A percentile compares a stretch with the other conserved stretches of the same genome.
These are phyloP conservation scores for Anoplopoma fimbria DNA, from an alignment of 2,113 vertebrate genomes.

Conservation along the genomic window DNA sequence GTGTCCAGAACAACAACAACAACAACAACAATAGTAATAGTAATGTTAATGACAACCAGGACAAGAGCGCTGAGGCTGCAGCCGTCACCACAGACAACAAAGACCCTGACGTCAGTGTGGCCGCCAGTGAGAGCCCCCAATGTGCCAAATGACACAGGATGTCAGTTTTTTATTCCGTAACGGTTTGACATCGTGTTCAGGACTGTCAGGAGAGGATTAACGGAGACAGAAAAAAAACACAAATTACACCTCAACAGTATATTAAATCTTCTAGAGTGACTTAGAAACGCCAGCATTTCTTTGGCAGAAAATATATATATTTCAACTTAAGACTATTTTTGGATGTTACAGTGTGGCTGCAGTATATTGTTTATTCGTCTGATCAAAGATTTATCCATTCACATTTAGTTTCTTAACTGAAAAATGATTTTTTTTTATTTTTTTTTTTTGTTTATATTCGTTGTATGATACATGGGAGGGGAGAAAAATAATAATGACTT, in stretches of 20 bases:
- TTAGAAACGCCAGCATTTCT: slow-evolving; percentile 80
- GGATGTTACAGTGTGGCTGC: slow-evolving; percentile 88
- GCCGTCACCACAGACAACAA: slow-evolving; percentile 23
- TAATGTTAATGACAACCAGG: slow-evolving; percentile 42
- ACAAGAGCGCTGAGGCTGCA: slow-evolving; percentile 27
- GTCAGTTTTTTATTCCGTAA: slow-evolving; percentile 61
- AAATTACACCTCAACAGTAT: slow-evolving; percentile 89
- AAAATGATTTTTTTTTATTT: slow-evolving; percentile 75
- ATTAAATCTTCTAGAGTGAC: slow-evolving; percentile 74
- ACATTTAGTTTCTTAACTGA: slow-evolving; percentile 88
- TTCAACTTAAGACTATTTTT: slow-evolving; percentile 88
- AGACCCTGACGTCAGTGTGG: slow-evolving; percentile 23
- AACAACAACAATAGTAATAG: slow-evolving; percentile 47
- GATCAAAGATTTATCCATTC: slow-evolving; percentile 88
- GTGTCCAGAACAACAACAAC: slow-evolving; percentile 83
- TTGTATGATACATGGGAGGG: slow-evolving; percentile 81
- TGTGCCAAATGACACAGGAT: slow-evolving; percentile 85
- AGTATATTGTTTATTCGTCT: slow-evolving; percentile 87
- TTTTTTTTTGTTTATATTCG: slow-evolving; percentile 77
- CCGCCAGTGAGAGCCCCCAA: slow-evolving; percentile 52
- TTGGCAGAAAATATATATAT: slow-evolving; percentile 83
- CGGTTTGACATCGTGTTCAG: slow-evolving; percentile 79
- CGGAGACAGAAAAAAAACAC: slow-evolving; percentile 67
- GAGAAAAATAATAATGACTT: slow-evolving; percentile 89
- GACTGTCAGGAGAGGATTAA: slow-evolving; percentile 55